Base-by-base conservation (phyloP, 2,888 invertebrate species). In the Cephus pulcher region DNA sequence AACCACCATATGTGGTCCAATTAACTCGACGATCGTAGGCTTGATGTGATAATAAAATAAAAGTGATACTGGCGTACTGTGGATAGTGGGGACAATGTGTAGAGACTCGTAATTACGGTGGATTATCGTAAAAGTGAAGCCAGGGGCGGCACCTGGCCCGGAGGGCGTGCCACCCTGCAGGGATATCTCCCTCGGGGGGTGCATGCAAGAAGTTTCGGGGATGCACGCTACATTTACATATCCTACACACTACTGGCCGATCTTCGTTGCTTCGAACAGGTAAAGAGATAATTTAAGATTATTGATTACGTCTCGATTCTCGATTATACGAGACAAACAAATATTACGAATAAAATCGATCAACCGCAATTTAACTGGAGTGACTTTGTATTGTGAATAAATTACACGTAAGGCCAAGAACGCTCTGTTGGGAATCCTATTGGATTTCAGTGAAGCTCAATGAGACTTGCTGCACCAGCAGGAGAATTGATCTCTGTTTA, bases 231-330 rank as follows among this genome's bases (percentile, higher is more conserved):
- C 89, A 93, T 95, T 85, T 94, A 94, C 88, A 93, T 95, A 87
- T 95, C 94, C 89, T 94, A 93, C 89, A 91, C 93, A 80, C 92
- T 95, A 83, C 92, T 95, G 86, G 94, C 93, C 12, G 94, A 95
- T 86, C 93, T 95, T 82, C 92, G 91, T 80, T 92, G 93, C 88
- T 95, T 95, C 89, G 95, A 95, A 91, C 93, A 94, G 95, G 95
- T 95, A 91, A 93, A 84, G 75, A 71, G 77, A 78, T 30, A 35
- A 37, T 56, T 56, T 56, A 23, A 23, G 56, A 56, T 56, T 56
- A 23, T 32, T 68, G 32, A 35, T 34, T 71, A 34, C 73, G 32
- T 73, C 11, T 30, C 30, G 3, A 71, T 71, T 34, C 11, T 71
- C 32, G n/a, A 33, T 69, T 12, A 68, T 68, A 34, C 1, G 35